Base-by-base conservation (phyloP, 1,140 invertebrate species). In the Panagrolaimus sp. region DNA sequence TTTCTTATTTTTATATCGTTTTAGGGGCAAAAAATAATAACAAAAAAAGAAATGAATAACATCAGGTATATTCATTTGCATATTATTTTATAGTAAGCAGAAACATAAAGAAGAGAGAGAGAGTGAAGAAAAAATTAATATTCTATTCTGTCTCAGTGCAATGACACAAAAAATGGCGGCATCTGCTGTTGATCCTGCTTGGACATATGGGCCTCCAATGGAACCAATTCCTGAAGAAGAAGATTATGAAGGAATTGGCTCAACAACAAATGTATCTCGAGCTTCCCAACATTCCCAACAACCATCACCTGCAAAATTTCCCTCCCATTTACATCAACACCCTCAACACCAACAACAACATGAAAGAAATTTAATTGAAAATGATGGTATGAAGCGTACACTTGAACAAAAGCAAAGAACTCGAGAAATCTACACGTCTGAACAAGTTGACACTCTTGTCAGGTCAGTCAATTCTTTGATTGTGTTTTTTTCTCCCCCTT, bases 381-480 rank as follows among this genome's bases (percentile, higher is more conserved):
- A 12, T 26, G 28, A 58, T 28, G 21, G 21, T 12, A 26, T 28
- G 21, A 58, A 26, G 17, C 52, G 52, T 26, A 58, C 52, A 28
- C 28, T 58, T 28, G 52, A 58, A 58, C 52, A 58, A 28, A 58
- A 58, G 52, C 52, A 58, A 58, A 21, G 52, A 21, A 58, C 12
- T 1, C 21, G 28, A 28, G 52, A 58, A 58, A 58, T 58, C 17
- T 58, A 58, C 52, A 58, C 52, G 17, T 58, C 52, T 17, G 52
- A 58, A 28, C 52, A 58, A 58, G 52, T 58, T 58, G 52, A 58
- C 52, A 58, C 52, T 28, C 52, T 58, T 28, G 52, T 58, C 52
- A 58, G 52, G 52, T 58, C 52, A 58, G 52, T 58, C 28, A 38
- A n/a, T 38, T 38, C 32, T 38, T 38, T 7, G 7, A 38, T 38